phyloP scores from a whole-genome alignment of 2,797 vertebrate species.

The Petrocephalus sullivani region DNA sequence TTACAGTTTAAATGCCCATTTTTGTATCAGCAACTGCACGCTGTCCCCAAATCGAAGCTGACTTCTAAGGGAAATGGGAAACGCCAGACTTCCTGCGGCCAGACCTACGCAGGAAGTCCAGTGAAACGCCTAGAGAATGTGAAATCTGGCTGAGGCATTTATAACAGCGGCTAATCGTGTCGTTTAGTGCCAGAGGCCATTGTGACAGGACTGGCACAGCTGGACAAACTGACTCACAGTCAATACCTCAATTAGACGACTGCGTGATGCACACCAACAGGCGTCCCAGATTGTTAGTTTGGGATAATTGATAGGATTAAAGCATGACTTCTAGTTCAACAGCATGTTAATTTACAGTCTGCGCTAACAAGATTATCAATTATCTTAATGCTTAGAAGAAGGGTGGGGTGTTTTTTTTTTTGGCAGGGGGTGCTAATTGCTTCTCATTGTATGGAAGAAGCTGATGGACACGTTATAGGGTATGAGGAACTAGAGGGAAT shows the following conservation, averaged over 20 bases:
- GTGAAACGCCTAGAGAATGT: not conserved
- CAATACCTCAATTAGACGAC: not conserved
- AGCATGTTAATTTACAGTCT: constrained; percentile 21
- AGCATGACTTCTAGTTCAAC: constrained; percentile 11
- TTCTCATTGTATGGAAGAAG: not conserved
- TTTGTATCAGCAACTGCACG: not conserved
- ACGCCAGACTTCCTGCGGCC: not conserved
- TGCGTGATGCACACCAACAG: not conserved
- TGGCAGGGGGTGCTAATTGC: not conserved
- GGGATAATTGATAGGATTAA: constrained; percentile 11
- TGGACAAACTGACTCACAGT: not conserved
- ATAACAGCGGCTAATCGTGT: not conserved
- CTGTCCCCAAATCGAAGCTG: constrained; percentile 5
- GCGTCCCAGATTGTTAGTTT: not conserved
- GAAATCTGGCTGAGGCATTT: not conserved
- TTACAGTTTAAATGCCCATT: not conserved
- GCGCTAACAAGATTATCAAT: constrained; percentile 11
- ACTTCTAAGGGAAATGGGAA: constrained; percentile 4
- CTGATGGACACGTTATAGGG: constrained; percentile 13
- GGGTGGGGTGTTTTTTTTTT: not conserved
- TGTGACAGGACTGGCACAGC: not conserved
- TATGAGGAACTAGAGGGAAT: not conserved
- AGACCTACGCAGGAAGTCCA: not conserved
- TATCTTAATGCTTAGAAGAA: not conserved
- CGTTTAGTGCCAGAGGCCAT: not conserved